These are phyloP conservation scores for Lasioglossum figueresi DNA, from an alignment of 2,888 invertebrate species.

Conservation along the genomic window DNA sequence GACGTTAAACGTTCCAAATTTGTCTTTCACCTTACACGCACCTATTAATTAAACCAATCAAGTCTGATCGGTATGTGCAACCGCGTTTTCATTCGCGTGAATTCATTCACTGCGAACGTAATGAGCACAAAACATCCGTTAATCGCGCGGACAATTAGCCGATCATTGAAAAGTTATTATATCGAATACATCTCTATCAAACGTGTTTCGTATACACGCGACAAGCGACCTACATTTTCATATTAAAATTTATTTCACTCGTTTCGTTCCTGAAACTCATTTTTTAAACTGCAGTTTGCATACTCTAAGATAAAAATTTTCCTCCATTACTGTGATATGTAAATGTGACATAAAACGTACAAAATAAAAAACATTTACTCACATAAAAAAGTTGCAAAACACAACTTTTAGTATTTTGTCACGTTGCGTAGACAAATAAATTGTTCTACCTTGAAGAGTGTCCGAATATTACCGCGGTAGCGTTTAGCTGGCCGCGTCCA, in stretches of 20 bases:
- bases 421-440: too few relatives aligned
- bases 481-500: background rate
- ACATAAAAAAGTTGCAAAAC: too few relatives aligned
- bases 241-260: background rate
- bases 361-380: too few relatives aligned
- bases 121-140: background rate
- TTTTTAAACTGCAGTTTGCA: background rate
- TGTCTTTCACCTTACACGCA: conserved; percentile 10
- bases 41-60: conserved; percentile 19
- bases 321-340: too few relatives aligned
- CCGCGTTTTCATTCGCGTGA: background rate
- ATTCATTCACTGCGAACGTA: background rate
- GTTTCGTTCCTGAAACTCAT: background rate
- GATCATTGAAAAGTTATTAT: background rate
- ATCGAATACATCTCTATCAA: background rate
- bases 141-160: background rate
- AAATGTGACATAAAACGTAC: too few relatives aligned
- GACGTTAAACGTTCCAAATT: conserved; percentile 23
- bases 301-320: too few relatives aligned
- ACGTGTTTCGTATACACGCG: background rate
- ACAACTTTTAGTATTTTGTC: too few relatives aligned
- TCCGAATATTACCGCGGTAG: too few relatives aligned
- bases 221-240: background rate
- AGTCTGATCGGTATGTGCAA: background rate
- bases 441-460: too few relatives aligned